A percentile compares a stretch with the other conserved stretches of the same genome.
Conservation (phyloP, 2,797 vertebrate species). For the Coendou prehensilis region DNA sequence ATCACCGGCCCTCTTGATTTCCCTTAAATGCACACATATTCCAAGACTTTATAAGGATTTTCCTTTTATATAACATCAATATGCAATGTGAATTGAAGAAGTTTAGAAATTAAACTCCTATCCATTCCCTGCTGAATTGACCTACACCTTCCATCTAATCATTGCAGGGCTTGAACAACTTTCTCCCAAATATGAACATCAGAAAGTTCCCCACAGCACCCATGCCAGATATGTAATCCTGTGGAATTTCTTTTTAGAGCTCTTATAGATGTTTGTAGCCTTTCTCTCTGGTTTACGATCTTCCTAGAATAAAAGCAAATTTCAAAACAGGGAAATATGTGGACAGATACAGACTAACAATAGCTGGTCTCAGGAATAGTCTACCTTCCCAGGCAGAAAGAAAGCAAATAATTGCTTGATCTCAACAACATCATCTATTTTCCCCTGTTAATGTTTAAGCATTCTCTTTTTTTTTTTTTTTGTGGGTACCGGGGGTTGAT, state of each 20-base stretch:
- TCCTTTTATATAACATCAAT: neutral
- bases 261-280: slow-evolving; percentile 54
- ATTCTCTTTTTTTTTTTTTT: too few relatives aligned
- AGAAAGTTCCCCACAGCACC: neutral
- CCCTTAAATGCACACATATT: neutral
- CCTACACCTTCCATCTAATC: neutral
- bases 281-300: slow-evolving; percentile 50
- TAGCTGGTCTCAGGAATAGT: neutral
- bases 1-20: too few relatives aligned
- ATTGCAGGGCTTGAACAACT: neutral
- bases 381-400: neutral
- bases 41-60: neutral
- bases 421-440: neutral
- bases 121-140: neutral
- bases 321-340: slow-evolving; percentile 34
- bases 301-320: slow-evolving; percentile 67
- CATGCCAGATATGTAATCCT: neutral
- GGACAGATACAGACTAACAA: neutral
- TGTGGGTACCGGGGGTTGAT: too few relatives aligned
- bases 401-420: neutral
- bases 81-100: neutral
- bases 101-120: slow-evolving; percentile 10
- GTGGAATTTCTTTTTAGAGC: slow-evolving; percentile 51
- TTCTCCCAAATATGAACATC: slow-evolving; percentile 31
- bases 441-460: neutral